Base-by-base conservation (phyloP, 2,888 invertebrate genomes). In the Drosophila formosana region DNA sequence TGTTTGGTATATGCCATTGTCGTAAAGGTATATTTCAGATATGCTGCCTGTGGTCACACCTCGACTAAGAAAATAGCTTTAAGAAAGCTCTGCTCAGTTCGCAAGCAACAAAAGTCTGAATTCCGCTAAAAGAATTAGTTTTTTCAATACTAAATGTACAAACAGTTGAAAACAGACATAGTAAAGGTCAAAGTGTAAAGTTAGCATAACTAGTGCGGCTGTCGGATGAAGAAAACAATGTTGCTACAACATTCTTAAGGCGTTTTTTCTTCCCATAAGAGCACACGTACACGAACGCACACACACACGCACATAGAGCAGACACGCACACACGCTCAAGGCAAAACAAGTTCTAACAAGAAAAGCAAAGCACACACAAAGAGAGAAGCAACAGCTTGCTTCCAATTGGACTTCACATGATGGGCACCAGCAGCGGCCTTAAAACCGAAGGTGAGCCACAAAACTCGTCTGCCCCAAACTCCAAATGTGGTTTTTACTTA, bases 361-460 rank as follows among this genome's bases (percentile, higher is more conserved):
- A 83, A 80, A 82, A 53, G 46, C 72, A 65, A 72, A 60, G 32
- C 46, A 66, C 37, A 69, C 66, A 79, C 78, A 81, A 74, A 81
- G 70, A 45, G 37, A 72, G 64, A 57, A 80, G 72, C 80, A 80
- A 77, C 84, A 80, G 80, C 77, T 72, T 80, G 37, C 37, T 37
- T 60, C 47, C 52, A 61, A 11, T 60, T 61, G 51, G 69, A 52
- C 60, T 73, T 77, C 56, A 68, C 56, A 68, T 78, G 62, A 80
- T 80, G 80, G 80, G 82, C 58, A 80, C 82, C 69, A 88, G 88
- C 67, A 82, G 90, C 82, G 87, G 87, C 81, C 87, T 90, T 73
- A 90, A 91, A 83, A 78, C 82, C 72, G 90, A 91, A 91, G 90
- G 90, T 91, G 74, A 88, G 75, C 49, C 34, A 56, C 45, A 57